Conservation (phyloP, 2,888 invertebrate species). For the Laspeyria flexula region DNA sequence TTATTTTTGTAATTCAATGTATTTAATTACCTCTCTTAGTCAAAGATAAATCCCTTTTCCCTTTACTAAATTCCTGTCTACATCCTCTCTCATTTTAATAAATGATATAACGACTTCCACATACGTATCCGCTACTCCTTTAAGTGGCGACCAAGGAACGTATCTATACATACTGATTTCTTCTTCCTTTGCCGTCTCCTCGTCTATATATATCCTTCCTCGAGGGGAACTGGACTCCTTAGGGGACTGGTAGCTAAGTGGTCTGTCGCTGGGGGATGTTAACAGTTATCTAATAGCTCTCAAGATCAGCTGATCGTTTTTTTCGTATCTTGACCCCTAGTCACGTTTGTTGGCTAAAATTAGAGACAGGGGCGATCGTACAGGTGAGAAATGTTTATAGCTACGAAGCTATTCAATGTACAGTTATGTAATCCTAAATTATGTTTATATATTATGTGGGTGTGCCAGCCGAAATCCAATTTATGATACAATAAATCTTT, state of each 20-base stretch:
- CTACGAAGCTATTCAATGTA: too few species aligned
- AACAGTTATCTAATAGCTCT: background rate
- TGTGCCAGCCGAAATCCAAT: too few species aligned
- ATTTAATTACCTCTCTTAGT: too few species aligned
- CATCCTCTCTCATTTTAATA: background rate
- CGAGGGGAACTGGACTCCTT: slow-evolving; percentile 7
- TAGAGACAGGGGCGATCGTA: too few species aligned
- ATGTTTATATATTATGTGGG: too few species aligned
- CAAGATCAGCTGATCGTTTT: background rate
- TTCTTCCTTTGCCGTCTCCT: slow-evolving; percentile 1
- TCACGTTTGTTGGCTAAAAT: too few species aligned
- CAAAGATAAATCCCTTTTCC: too few species aligned
- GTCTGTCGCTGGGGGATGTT: slow-evolving; percentile 2
- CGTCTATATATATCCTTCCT: slow-evolving; percentile 12
- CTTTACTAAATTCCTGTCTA: too few species aligned
- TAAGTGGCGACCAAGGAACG: background rate
- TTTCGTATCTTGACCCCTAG: background rate
- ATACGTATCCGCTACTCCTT: background rate
- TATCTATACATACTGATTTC: background rate
- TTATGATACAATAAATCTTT: too few species aligned
- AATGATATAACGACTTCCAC: background rate
- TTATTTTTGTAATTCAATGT: too few species aligned
- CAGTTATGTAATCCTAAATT: too few species aligned
- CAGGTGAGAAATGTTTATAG: too few species aligned
- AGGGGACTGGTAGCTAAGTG: slow-evolving; percentile 7